Evolutionary conservation across 2,113 vertebrate species (phyloP).

Genomic region (Paradoxurus hermaphroditus): DNA sequence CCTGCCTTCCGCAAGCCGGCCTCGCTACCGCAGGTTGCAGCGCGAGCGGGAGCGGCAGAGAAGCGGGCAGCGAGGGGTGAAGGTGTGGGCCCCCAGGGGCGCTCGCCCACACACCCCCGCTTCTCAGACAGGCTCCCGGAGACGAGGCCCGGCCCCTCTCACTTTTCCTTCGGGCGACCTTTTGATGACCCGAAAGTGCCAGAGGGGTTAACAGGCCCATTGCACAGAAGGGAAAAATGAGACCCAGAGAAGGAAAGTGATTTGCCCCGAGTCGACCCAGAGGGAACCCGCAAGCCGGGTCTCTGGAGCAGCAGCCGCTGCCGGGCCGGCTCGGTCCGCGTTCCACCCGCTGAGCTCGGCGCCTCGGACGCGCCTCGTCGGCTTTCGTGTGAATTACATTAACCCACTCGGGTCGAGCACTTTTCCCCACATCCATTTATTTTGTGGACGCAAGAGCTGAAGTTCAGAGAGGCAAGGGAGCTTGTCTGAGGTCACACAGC

Average conservation of each 20-base stretch:
- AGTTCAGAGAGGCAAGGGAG: background rate
- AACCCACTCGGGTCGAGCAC: background rate
- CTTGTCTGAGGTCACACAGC: background rate
- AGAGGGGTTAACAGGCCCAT: background rate
- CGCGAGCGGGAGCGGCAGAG: background rate
- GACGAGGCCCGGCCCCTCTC: background rate
- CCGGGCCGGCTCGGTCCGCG: fast-evolving
- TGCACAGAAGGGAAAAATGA: background rate
- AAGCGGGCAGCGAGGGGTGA: background rate
- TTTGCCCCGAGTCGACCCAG: background rate
- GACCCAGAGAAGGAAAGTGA: background rate
- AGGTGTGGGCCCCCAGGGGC: background rate
- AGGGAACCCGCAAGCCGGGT: fast-evolving
- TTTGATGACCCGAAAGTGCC: background rate
- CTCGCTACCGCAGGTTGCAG: fast-evolving
- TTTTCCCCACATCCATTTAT: background rate
- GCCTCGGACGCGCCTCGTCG: background rate
- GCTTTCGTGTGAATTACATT: background rate
- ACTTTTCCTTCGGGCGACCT: background rate
- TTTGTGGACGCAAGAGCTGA: background rate
- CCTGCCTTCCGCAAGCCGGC: background rate
- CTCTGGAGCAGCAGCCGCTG: background rate
- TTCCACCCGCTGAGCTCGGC: background rate
- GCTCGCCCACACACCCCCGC: too few relatives aligned
- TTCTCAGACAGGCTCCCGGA: background rate